Evolutionary conservation across 92 coral and sea anemone species (phyloP), one percentile per base, ranked within the genome.

Genomic region (Montipora capitata): DNA sequence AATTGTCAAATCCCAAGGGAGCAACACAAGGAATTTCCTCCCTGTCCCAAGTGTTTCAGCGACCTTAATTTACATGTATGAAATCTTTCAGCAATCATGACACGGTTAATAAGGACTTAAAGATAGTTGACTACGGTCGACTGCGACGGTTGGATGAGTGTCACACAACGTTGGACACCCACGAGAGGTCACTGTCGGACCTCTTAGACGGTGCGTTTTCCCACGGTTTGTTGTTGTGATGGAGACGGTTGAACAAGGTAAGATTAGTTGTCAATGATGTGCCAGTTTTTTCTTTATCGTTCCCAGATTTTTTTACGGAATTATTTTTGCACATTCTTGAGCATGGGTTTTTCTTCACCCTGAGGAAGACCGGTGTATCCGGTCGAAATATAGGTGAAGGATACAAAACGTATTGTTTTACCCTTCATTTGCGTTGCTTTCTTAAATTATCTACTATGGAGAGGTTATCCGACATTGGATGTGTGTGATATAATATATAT

Each of bases 171-270:
- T n/a, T 41, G 72, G 35, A 40, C 17, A 72, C 57, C 54, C 18
- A 13, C 3, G 58, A 72, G 77, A 72, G 17, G 56, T 72, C 77
- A 72, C 56, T 27, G 56, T 66, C 40, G 35, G 39, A 39, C 72
- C 72, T 66, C 72, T 66, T 38, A 66, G 72, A 66, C 2, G 72
- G 77, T 72, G 77, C 41, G 77, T 72, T 72, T 72, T 72, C 77
- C 77, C 17, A 56, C 56, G 77, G 57, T 72, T 72, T 72, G 58
- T 72, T 56, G 77, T 72, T 40, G 56, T 72, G 77, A 56, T 72
- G 7, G 43, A 72, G 77, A 27, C 35, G 35, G 35, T 27, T 27
- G 35, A 27, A 27, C 35, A 27, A 27, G 35, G 35, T 27, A 27
- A 27, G 35, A 72, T 10, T 72, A 6, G 41, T 72, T 72, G 54